phyloP scores from a whole-genome alignment of 2,797 vertebrate species.

The Aldrovandia affinis region DNA sequence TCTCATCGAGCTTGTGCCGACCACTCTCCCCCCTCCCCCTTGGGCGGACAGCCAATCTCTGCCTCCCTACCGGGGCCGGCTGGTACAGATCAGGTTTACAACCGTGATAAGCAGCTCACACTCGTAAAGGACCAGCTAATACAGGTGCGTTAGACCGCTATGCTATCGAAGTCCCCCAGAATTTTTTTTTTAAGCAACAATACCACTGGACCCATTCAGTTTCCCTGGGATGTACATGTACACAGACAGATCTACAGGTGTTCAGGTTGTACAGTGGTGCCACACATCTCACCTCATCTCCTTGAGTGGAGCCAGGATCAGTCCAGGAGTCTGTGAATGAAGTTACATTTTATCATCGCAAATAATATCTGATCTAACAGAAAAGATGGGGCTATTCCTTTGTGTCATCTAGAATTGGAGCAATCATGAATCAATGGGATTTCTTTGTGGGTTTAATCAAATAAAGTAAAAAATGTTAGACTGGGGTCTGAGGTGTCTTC shows the following conservation, averaged over 20 bases:
- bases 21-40: too few relatives aligned
- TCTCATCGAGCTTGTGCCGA: too few relatives aligned
- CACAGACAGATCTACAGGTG: not conserved
- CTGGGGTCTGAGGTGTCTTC: not conserved
- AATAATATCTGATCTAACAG: not conserved
- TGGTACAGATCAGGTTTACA: too few relatives aligned
- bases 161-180: too few relatives aligned
- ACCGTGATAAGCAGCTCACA: too few relatives aligned
- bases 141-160: too few relatives aligned
- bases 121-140: too few relatives aligned
- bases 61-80: too few relatives aligned
- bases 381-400: not conserved
- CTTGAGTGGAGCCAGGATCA: constrained; percentile 56
- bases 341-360: not conserved
- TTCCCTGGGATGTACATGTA: not conserved
- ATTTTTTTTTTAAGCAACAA: too few relatives aligned
- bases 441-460: not conserved
- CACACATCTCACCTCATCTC: constrained; percentile 57
- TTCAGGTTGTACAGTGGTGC: not conserved
- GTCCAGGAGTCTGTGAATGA: constrained; percentile 64
- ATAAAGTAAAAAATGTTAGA: not conserved
- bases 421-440: not conserved
- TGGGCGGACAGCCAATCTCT: too few relatives aligned
- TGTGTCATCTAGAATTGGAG: not conserved
- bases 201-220: not conserved